phyloP scores from a whole-genome alignment of 2,888 invertebrate genomes.

The Meganola albula region DNA sequence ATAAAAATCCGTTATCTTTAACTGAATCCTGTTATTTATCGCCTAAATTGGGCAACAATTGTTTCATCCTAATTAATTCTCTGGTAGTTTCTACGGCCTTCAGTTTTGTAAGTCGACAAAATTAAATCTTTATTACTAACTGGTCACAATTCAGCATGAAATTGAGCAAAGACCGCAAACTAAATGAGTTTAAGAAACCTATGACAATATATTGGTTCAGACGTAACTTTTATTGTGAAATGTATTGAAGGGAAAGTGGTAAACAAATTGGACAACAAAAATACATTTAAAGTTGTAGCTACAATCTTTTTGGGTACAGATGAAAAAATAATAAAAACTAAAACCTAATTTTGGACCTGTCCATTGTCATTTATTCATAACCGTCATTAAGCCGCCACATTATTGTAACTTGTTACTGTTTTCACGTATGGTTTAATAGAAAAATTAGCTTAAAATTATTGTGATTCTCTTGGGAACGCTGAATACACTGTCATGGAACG shows the following conservation, averaged over 20 bases:
- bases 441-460: too few relatives aligned
- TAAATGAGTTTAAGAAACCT: constrained; percentile 20
- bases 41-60: constrained; percentile 12
- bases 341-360: not conserved
- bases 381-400: constrained; percentile 38
- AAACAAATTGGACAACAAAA: not conserved
- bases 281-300: not conserved
- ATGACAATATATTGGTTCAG: constrained; percentile 10
- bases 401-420: constrained; percentile 15
- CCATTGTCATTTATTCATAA: constrained; percentile 30
- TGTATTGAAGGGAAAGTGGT: not conserved
- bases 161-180: constrained; percentile 31
- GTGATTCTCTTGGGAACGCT: constrained; percentile 26
- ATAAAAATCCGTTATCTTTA: constrained; percentile 9
- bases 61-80: constrained; percentile 16
- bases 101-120: constrained; percentile 35
- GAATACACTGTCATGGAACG: constrained; percentile 45
- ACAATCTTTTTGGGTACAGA: not conserved
- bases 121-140: constrained; percentile 33
- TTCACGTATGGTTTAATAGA: constrained; percentile 8
- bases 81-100: constrained; percentile 31
- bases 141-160: constrained; percentile 38
- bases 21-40: constrained; percentile 11
- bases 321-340: constrained; percentile 3
- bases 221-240: not conserved